phyloP scores from a whole-genome alignment of 2,888 invertebrate species.

The Acanthosepion pharaonis region DNA sequence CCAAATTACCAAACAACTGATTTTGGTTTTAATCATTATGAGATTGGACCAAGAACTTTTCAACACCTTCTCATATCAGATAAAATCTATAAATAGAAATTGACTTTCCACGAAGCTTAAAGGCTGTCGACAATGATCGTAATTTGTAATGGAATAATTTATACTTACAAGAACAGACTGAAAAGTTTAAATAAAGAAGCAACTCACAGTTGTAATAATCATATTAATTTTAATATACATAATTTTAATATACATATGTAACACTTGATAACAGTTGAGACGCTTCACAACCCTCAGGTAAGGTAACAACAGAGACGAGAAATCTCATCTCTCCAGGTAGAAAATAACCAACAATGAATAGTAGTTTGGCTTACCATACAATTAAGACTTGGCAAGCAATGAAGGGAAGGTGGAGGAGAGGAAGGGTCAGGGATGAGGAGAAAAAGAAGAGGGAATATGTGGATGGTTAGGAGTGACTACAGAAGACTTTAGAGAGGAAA shows the following conservation, averaged over 20 bases:
- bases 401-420: not conserved
- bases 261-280: slow-evolving; percentile 33
- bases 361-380: not conserved
- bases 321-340: slow-evolving; percentile 12
- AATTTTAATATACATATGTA: slow-evolving; percentile 33
- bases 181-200: not conserved
- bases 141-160: too few species aligned
- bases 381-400: not conserved
- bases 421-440: not conserved
- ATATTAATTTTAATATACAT: slow-evolving; percentile 22
- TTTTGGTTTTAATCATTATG: too few species aligned
- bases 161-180: too few species aligned
- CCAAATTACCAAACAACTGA: too few species aligned
- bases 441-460: not conserved
- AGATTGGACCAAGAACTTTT: too few species aligned
- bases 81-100: too few species aligned
- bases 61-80: too few species aligned
- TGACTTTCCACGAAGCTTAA: too few species aligned
- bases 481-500: not conserved
- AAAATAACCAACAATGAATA: not conserved
- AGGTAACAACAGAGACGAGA: slow-evolving; percentile 11
- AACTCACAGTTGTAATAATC: not conserved
- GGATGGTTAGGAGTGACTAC: not conserved
- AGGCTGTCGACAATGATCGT: too few species aligned
- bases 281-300: not conserved